A percentile compares a stretch with the other conserved stretches of the same genome.
Conservation (phyloP, 2,888 invertebrate species). For the Parnassius smintheus region DNA sequence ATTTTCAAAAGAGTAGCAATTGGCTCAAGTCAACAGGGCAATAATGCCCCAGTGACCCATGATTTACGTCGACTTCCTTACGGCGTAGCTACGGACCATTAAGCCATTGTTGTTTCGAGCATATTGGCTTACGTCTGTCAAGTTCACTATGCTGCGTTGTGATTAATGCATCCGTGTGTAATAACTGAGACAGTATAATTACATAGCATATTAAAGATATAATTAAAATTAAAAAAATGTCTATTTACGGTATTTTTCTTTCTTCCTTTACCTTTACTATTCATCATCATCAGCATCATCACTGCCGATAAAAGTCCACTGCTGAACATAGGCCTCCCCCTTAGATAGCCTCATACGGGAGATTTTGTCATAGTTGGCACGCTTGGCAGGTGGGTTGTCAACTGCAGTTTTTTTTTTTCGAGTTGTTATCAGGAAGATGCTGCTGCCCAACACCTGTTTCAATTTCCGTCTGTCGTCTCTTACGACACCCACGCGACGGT, state of each 20-base stretch:
- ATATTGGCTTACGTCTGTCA: conserved; percentile 16
- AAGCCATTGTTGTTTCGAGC: conserved; percentile 18
- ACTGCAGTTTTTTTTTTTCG: too few relatives aligned
- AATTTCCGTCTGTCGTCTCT: too few relatives aligned
- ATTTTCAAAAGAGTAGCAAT: conserved; percentile 8
- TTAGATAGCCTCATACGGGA: neutral
- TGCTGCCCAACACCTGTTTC: too few relatives aligned
- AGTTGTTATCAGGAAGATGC: too few relatives aligned
- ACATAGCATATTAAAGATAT: neutral
- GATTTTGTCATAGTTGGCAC: neutral
- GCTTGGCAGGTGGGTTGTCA: too few relatives aligned
- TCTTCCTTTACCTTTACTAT: too few relatives aligned
- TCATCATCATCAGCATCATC: too few relatives aligned
- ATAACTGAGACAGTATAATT: neutral
- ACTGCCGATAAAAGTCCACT: neutral
- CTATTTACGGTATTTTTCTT: neutral
- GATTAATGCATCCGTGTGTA: conserved; percentile 16
- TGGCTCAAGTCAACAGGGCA: conserved; percentile 3
- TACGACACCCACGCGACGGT: too few relatives aligned
- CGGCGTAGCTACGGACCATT: conserved; percentile 14
- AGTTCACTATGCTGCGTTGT: neutral
- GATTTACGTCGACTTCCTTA: conserved; percentile 13
- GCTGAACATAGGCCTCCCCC: neutral
- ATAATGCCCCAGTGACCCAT: conserved; percentile 22
- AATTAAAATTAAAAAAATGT: neutral